Evolutionary conservation across 2,113 vertebrate genomes (phyloP), one percentile per base, ranked within the genome.

Genomic region (Cacatua alba): DNA sequence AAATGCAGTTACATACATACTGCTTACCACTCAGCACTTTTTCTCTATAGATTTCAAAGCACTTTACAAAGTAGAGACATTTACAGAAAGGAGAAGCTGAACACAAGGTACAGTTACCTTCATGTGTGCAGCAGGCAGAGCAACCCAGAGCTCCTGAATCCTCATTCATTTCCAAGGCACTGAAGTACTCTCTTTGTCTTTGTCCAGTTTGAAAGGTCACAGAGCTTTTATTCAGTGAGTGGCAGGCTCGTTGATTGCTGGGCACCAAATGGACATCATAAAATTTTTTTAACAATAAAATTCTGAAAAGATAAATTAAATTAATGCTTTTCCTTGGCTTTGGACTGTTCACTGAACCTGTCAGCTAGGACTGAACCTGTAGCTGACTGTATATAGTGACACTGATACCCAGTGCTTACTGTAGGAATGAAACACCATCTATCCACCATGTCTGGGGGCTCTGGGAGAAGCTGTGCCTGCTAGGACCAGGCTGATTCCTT

Each of bases 261-360:
- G 17, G 67, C 26, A 68, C 18, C 33, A 46, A 67, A 57, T 17
- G 16, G 35, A 82, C 10, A 18, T 6, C 24, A 80, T 26, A 55
- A 48, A 64, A 13, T 59, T 59, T 35, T 3, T 39, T 16, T 37
- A 72, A 60, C 18, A 43, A 80, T 76, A 41, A 59, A 19, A 8
- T 81, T 55, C 37, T 60, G 72, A 44, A 71, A 74, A 93, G n/a
- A 49, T 41, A 89, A 94, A 88, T 93, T 83, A 93, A 92, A 79
- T 82, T 10, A 85, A 74, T 87, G 59, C 14, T 86, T 95, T 96
- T 78, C 33, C 74, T 80, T 90, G 52, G 70, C 80, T 96, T 91
- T 86, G 74, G 44, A 39, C 33, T 71, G 17, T 62, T 84, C 68
- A 55, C 26, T 41, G 49, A 62, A 72, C 52, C 23, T 64, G 16